Evolutionary conservation across 2,888 invertebrate species (phyloP).

Genomic region (Diaperis boleti): DNA sequence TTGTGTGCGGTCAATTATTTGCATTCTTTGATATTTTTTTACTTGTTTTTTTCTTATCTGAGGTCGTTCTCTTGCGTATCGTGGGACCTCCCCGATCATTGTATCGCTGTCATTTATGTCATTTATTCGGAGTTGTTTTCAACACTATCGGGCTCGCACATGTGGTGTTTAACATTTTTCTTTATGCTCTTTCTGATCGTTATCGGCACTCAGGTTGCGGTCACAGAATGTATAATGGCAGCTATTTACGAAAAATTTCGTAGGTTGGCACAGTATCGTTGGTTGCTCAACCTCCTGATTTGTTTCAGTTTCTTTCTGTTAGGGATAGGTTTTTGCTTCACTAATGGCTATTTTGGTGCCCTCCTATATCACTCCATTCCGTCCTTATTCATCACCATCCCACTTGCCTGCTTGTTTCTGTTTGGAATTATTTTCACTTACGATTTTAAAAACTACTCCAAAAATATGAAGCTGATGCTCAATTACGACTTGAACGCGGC

Average conservation of each 20-base stretch:
- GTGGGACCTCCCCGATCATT: constrained; percentile 3
- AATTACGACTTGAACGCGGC: background rate
- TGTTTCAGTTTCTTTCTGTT: constrained; percentile 30
- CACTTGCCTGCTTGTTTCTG: constrained; percentile 28
- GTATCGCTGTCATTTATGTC: constrained; percentile 34
- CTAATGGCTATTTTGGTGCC: constrained; percentile 29
- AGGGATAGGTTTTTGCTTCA: constrained; percentile 33
- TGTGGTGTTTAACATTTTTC: constrained; percentile 40
- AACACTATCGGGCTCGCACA: constrained; percentile 20
- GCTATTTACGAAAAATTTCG: constrained; percentile 34
- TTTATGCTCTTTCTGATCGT: constrained; percentile 38
- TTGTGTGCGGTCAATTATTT: constrained; percentile 28
- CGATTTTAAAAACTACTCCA: constrained; percentile 25
- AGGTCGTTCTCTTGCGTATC: constrained; percentile 3
- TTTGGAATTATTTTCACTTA: constrained; percentile 31
- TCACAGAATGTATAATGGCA: constrained; percentile 31
- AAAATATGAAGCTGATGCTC: constrained; percentile 32
- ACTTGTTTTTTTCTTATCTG: constrained; percentile 22
- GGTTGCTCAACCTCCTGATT: constrained; percentile 31
- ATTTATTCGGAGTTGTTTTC: constrained; percentile 35
- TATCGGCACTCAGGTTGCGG: constrained; percentile 40
- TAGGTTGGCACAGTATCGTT: constrained; percentile 16
- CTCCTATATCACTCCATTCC: constrained; percentile 21
- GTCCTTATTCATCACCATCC: constrained; percentile 5
- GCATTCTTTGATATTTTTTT: constrained; percentile 25